Percentiles rank a stretch among this genome's conserved stretches.
phyloP scores from a whole-genome alignment of 2,888 invertebrate species.

The Keiferia lycopersicella region DNA sequence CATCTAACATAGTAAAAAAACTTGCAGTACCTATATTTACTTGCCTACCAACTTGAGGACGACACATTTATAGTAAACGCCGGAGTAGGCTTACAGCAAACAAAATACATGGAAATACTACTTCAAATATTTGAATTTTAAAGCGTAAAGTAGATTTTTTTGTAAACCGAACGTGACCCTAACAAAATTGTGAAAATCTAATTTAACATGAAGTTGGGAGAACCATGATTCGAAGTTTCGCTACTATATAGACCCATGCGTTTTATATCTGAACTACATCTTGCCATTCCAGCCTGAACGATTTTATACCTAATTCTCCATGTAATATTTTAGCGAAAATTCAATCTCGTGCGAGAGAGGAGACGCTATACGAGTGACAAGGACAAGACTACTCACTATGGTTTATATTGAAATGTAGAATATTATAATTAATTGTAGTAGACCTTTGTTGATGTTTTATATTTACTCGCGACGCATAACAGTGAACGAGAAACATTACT shows the following conservation, averaged over 20 bases:
- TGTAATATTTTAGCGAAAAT: background rate
- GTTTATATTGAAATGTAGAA: conserved; percentile 50
- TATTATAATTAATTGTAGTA: conserved; percentile 50
- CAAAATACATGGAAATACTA: too few relatives aligned
- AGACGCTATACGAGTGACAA: conserved; percentile 51
- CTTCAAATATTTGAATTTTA: too few relatives aligned
- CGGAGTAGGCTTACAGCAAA: too few relatives aligned
- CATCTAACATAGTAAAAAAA: too few relatives aligned
- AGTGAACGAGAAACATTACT: background rate
- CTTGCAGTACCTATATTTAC: too few relatives aligned
- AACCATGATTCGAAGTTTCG: background rate
- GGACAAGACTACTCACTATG: conserved; percentile 43
- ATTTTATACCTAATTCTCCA: background rate
- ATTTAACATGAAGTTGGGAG: background rate
- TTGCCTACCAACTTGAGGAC: too few relatives aligned
- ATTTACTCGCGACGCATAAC: conserved; percentile 31
- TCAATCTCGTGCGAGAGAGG: conserved; percentile 41
- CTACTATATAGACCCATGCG: background rate
- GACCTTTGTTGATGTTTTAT: conserved; percentile 53
- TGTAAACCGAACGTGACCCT: background rate
- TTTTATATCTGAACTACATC: conserved; percentile 1
- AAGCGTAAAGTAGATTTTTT: too few relatives aligned
- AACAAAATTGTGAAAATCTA: background rate
- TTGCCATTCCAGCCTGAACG: conserved; percentile 4
- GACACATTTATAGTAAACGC: too few relatives aligned